Evolutionary conservation across 2,888 invertebrate genomes (phyloP).

Genomic region (Nesidiocoris tenuis): DNA sequence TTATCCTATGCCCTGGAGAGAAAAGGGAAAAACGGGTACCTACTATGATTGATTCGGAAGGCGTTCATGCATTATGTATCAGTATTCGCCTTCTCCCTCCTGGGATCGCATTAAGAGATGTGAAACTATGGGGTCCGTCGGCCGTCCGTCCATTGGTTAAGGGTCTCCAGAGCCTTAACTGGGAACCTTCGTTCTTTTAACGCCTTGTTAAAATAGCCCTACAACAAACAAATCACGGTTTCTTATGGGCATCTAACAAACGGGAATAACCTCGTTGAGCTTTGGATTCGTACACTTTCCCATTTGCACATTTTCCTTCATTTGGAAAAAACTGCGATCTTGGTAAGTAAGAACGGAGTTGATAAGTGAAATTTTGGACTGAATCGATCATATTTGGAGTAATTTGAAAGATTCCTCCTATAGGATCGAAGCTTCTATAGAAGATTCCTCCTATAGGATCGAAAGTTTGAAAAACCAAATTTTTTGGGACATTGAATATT

Average conservation of each 20-base stretch:
- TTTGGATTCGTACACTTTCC: too few species aligned
- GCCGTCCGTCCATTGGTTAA: slow-evolving; percentile 26
- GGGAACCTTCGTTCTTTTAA: slow-evolving; percentile 40
- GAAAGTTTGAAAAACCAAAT: too few species aligned
- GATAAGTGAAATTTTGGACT: too few species aligned
- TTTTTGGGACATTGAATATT: too few species aligned
- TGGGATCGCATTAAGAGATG: slow-evolving; percentile 1
- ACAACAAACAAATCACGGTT: slow-evolving; percentile 22
- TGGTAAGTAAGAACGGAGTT: too few species aligned
- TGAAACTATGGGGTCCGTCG: background rate
- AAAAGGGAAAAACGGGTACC: background rate
- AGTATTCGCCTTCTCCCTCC: background rate
- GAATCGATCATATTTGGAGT: too few species aligned
- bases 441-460: too few species aligned
- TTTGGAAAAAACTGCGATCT: too few species aligned
- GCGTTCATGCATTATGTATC: slow-evolving; percentile 12
- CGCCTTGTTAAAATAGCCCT: slow-evolving; percentile 38
- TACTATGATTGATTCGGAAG: background rate
- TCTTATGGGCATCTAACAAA: slow-evolving; percentile 34
- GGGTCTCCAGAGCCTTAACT: slow-evolving; percentile 43
- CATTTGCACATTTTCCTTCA: too few species aligned
- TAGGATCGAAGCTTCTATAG: too few species aligned
- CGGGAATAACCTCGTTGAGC: background rate
- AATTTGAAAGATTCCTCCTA: too few species aligned
- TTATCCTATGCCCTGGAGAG: background rate